Percentiles rank a stretch among this genome's conserved stretches.
Conservation (phyloP, 2,113 vertebrate species). For the Cheilinus undulatus region DNA sequence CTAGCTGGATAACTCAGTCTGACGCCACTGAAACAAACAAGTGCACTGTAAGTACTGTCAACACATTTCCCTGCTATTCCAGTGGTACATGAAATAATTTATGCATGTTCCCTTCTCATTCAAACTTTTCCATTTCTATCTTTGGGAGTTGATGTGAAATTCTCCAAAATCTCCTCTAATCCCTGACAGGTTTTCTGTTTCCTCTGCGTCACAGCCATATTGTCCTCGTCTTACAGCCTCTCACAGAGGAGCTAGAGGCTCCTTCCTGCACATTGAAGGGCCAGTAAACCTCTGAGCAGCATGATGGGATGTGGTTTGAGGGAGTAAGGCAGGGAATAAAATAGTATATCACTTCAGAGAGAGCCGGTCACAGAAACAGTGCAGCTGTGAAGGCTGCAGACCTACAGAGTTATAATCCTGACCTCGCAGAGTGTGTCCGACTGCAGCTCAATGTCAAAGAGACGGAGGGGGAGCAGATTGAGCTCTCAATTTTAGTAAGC, state of each 20-base stretch:
- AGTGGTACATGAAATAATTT: neutral
- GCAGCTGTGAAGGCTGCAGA: slow-evolving; percentile 14
- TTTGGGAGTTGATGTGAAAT: slow-evolving; percentile 40
- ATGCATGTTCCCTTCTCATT: neutral
- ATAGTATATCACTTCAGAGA: slow-evolving; percentile 15
- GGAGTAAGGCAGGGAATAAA: slow-evolving; percentile 52
- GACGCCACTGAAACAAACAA: too few species aligned
- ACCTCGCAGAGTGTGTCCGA: slow-evolving; percentile 25
- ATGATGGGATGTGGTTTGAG: slow-evolving; percentile 46
- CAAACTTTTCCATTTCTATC: slow-evolving; percentile 6
- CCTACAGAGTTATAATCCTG: slow-evolving; percentile 24
- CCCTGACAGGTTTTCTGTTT: slow-evolving; percentile 52
- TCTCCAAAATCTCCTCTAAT: slow-evolving; percentile 69
- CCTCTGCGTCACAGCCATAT: slow-evolving; percentile 26
- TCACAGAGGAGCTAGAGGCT: slow-evolving; percentile 33
- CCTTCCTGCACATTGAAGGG: slow-evolving; percentile 31
- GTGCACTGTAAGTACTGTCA: neutral
- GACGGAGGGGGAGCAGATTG: neutral
- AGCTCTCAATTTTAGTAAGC: neutral
- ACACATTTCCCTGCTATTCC: neutral
- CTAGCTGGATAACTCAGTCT: too few species aligned
- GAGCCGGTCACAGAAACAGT: slow-evolving; percentile 28
- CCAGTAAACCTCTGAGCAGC: slow-evolving; percentile 37
- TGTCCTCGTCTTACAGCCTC: slow-evolving; percentile 55
- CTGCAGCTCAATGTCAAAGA: slow-evolving; percentile 8